Evolutionary conservation across 2,797 vertebrate species (phyloP).

Genomic region (Etheostoma nigrum): DNA sequence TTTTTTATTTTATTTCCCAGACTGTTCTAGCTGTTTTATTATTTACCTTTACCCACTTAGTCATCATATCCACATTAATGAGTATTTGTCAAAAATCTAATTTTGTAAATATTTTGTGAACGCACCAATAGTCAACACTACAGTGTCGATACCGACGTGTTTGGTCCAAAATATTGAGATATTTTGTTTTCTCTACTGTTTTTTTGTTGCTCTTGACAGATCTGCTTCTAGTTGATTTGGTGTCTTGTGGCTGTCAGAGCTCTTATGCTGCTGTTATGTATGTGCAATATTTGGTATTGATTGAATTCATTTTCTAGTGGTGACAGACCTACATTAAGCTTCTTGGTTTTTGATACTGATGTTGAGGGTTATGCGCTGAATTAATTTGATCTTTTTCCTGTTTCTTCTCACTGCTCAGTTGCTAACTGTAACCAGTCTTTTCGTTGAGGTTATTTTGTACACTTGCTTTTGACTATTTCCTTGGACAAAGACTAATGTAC

Average conservation of each 20-base stretch:
- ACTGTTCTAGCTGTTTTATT: no score
- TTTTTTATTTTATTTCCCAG: no score
- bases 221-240: background rate
- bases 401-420: background rate
- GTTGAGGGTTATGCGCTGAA: background rate
- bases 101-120: no score
- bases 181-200: no score
- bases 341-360: constrained; percentile 5
- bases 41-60: no score
- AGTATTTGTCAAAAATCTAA: no score
- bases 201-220: background rate
- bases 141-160: no score
- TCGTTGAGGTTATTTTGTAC: background rate
- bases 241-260: background rate
- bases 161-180: no score
- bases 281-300: background rate
- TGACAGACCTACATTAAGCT: no score
- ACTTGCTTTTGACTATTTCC: background rate
- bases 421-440: background rate
- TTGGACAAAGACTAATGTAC: background rate
- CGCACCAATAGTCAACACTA: no score
- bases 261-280: background rate
- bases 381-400: no score
- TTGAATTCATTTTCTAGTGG: background rate
- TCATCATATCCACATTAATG: no score